These are phyloP conservation scores for Pseudachorutes palmiensis DNA, from an alignment of 1,140 invertebrate genomes.

Conservation along the genomic window DNA sequence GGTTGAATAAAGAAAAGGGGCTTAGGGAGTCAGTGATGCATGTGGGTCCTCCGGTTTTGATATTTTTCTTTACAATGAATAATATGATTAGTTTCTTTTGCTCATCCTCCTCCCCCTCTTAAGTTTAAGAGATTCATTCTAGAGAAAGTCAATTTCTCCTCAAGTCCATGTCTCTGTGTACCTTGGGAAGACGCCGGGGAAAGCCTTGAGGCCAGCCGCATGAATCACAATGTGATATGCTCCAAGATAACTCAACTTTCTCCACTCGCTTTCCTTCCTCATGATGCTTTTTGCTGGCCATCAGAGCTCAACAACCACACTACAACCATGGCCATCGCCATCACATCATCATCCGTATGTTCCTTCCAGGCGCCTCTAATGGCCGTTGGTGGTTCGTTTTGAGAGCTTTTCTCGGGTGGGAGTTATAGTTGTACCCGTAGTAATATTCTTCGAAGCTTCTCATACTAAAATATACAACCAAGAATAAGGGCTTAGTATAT, in stretches of 20 bases:
- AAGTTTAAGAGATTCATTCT: background rate
- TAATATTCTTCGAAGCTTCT: background rate
- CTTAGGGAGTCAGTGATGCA: background rate
- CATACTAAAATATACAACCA: background rate
- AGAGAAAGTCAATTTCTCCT: background rate
- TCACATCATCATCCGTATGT: no score
- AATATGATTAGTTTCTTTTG: background rate
- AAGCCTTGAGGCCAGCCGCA: background rate
- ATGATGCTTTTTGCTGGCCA: no score
- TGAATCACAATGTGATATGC: background rate
- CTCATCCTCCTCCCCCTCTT: background rate
- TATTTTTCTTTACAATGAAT: background rate
- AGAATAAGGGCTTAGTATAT: background rate
- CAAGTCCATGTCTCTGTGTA: background rate
- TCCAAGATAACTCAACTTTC: background rate
- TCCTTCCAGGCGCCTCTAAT: no score
- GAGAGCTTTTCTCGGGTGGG: background rate
- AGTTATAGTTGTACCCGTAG: background rate
- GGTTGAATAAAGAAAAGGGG: background rate
- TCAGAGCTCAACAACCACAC: background rate
- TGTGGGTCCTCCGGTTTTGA: no score
- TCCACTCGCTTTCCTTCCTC: background rate
- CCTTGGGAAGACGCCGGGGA: background rate
- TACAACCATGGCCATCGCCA: background rate
- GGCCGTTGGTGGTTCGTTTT: background rate